phyloP scores from a whole-genome alignment of 2,113 vertebrate genomes.

The Jaculus jaculus region DNA sequence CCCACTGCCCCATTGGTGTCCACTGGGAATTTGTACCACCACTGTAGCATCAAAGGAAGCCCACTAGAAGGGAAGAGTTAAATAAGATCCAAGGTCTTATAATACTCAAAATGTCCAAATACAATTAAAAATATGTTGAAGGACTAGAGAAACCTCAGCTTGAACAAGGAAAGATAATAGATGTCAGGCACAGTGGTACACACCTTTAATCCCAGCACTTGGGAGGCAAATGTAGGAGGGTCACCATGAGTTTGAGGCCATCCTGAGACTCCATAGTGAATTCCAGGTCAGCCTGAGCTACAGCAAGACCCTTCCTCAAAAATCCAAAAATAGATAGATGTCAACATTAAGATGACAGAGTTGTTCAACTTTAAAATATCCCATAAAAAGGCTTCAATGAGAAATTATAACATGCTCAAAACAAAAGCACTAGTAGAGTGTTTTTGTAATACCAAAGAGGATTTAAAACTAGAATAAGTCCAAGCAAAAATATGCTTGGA shows the following conservation, averaged over 20 bases:
- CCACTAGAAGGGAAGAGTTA: not conserved
- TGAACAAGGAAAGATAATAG: not conserved
- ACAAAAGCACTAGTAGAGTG: not conserved
- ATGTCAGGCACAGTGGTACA: too few species aligned
- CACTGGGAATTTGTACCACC: not conserved
- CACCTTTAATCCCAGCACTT: too few species aligned
- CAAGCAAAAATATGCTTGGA: not conserved
- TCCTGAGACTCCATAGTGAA: too few species aligned
- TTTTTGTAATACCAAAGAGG: not conserved
- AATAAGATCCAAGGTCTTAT: not conserved
- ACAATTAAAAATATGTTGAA: not conserved
- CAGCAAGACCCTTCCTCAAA: too few species aligned
- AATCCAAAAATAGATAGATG: not conserved
- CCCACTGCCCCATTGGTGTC: accelerated
- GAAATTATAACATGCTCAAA: not conserved
- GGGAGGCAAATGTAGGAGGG: too few species aligned
- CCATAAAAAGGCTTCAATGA: not conserved
- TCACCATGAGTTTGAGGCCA: too few species aligned
- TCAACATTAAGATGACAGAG: not conserved
- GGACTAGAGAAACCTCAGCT: not conserved
- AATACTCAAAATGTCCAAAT: not conserved
- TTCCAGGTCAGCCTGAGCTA: too few species aligned
- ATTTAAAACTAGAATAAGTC: too few species aligned
- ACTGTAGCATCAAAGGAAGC: not conserved
- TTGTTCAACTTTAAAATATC: not conserved